These are phyloP conservation scores for Austrofundulus limnaeus DNA, from an alignment of 2,113 vertebrate species.

Conservation along the genomic window DNA sequence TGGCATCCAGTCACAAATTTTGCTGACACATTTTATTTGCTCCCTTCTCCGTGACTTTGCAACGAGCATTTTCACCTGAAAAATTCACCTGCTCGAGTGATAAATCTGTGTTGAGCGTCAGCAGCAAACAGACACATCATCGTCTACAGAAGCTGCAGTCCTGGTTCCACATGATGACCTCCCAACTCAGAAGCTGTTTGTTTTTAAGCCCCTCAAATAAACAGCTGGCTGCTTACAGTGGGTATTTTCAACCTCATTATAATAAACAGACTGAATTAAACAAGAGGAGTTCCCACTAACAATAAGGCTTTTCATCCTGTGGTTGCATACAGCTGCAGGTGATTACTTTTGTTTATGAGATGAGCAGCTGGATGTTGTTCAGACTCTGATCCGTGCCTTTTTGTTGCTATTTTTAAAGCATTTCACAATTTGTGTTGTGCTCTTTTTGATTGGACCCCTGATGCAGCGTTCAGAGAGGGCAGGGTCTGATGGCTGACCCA, in stretches of 20 bases:
- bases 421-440: no score
- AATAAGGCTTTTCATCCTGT: slow-evolving; percentile 26
- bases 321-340: slow-evolving; percentile 31
- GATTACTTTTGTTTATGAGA: slow-evolving; percentile 50
- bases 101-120: slow-evolving; percentile 20
- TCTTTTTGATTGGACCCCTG: no score
- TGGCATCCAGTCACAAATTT: no score
- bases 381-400: no score
- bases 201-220: slow-evolving; percentile 16
- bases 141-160: no score
- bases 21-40: no score
- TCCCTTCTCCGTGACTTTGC: no score
- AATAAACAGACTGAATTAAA: slow-evolving; percentile 11
- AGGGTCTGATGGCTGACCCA: slow-evolving; percentile 23
- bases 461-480: neutral
- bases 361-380: slow-evolving; percentile 50
- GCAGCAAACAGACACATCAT: slow-evolving; percentile 1
- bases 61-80: no score
- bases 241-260: slow-evolving; percentile 26
- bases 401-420: no score
- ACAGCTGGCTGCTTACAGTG: slow-evolving; percentile 8
- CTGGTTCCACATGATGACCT: no score
- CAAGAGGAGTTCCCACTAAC: slow-evolving; percentile 5
- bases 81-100: no score
- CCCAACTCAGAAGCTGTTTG: slow-evolving; percentile 15